Base-by-base conservation (phyloP, 2,888 invertebrate species). In the Polydrusus cervinus region DNA sequence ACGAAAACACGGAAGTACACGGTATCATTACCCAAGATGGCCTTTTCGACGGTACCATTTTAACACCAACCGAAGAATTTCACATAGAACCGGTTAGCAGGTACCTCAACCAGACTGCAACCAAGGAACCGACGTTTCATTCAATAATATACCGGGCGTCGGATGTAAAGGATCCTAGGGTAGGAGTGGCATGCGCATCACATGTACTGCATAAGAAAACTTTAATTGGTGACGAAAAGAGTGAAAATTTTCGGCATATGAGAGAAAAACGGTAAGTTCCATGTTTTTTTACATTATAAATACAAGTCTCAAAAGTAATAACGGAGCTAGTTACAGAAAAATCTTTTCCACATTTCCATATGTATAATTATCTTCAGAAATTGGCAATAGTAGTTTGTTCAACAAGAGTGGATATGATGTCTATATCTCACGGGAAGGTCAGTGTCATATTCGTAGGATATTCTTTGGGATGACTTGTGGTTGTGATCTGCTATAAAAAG, bases 11-110 rank as follows among this genome's bases (percentile, higher is more conserved):
- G 13, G 88, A 91, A 79, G 95, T 97, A 68, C 93, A 95, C 84
- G 97, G 97, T 49, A 89, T 97, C 82, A 91, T 97, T 82, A 96
- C 96, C 76, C 90, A 91, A 74, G 94, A 96, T 76, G 97, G 97
- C 72, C 90, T 96, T 74, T 95, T 97, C 87, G 97, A 97, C 85
- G 97, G 97, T 68, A 94, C 94, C 70, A 93, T 97, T 84, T 90
- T 92, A 86, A 94, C 95, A 66, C 89, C 89, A 72, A 89, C 91
- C 66, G 95, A 95, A 83, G 94, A 95, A 83, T 95, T 92, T 88
- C 96, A 95, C 87, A 91, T 97, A 81, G 97, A 97, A 87, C 95
- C 95, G 8, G 88, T 93, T 72, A 90, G 91, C 81, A 90, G 94
- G 81, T 94, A 93, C 85, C 62, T 79, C 6, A 62, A 90, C 80